A percentile compares a stretch with the other conserved stretches of the same genome.
phyloP scores from a whole-genome alignment of 2,113 vertebrate species.

The Anoplopoma fimbria region DNA sequence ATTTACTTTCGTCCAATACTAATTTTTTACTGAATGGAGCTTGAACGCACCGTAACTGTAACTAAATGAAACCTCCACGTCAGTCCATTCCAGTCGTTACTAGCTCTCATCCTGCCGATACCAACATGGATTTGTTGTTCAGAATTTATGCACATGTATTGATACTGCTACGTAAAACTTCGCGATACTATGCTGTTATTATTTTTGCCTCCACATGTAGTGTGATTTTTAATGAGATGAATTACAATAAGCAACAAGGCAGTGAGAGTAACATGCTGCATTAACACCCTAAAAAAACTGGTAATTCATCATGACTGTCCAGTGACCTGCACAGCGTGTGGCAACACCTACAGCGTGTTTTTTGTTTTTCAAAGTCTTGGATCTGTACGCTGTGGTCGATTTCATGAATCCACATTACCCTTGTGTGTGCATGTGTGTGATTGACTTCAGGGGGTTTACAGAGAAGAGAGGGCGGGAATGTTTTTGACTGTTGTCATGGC shows the following conservation, averaged over 20 bases:
- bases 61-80: too few species aligned
- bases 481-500: constrained; percentile 68
- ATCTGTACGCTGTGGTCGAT: constrained; percentile 18
- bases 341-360: constrained; percentile 24
- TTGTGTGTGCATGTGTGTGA: constrained; percentile 1
- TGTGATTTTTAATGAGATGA: neutral
- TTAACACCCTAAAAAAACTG: constrained; percentile 5
- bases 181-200: neutral
- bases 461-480: constrained; percentile 62
- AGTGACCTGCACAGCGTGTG: constrained; percentile 1
- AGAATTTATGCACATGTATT: too few species aligned
- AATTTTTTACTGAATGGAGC: neutral
- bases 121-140: too few species aligned
- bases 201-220: neutral
- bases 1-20: neutral
- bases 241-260: neutral
- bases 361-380: constrained; percentile 23
- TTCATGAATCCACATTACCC: constrained; percentile 16
- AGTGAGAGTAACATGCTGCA: constrained; percentile 1
- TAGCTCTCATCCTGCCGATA: too few species aligned
- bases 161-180: too few species aligned
- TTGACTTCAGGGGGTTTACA: constrained; percentile 41
- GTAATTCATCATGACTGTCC: neutral
- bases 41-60: neutral
- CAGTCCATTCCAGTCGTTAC: too few species aligned